A percentile compares a stretch with the other conserved stretches of the same genome.
These are phyloP conservation scores for Falco berigora DNA, from an alignment of 2,797 vertebrate genomes.

Conservation along the genomic window DNA sequence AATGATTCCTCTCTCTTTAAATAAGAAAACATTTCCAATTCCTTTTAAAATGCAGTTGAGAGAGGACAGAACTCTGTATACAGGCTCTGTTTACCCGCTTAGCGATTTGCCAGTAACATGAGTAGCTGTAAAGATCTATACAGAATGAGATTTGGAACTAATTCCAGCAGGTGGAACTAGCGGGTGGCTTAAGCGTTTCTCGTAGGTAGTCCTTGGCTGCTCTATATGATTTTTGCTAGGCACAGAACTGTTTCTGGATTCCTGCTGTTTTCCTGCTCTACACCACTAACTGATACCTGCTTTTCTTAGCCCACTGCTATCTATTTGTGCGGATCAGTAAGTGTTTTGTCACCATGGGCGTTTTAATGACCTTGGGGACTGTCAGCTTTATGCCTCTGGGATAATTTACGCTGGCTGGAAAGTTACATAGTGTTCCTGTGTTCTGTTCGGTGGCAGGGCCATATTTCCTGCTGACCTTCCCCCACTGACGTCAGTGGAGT, in stretches of 20 bases:
- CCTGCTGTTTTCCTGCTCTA: neutral
- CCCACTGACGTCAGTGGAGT: conserved; percentile 26
- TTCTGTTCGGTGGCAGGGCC: neutral
- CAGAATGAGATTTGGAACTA: conserved; percentile 24
- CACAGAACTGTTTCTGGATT: neutral
- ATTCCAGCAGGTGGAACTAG: conserved; percentile 56
- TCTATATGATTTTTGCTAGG: neutral
- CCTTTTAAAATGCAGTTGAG: neutral
- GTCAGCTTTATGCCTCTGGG: neutral
- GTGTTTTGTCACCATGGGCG: neutral
- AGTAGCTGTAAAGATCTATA: neutral
- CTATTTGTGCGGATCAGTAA: neutral
- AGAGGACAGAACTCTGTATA: neutral
- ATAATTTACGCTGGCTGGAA: conserved; percentile 1
- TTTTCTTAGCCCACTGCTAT: neutral
- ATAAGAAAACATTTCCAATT: neutral
- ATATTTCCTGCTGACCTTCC: conserved; percentile 27
- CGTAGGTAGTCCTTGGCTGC: neutral
- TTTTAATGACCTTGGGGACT: neutral
- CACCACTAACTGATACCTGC: neutral
- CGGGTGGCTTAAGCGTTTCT: neutral
- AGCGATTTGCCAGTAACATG: neutral
- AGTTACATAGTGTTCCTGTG: conserved; percentile 17
- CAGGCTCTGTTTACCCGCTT: neutral
- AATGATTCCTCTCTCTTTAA: neutral